Evolutionary conservation across 2,797 vertebrate species (phyloP).

Genomic region (Neopelma chrysocephalum): DNA sequence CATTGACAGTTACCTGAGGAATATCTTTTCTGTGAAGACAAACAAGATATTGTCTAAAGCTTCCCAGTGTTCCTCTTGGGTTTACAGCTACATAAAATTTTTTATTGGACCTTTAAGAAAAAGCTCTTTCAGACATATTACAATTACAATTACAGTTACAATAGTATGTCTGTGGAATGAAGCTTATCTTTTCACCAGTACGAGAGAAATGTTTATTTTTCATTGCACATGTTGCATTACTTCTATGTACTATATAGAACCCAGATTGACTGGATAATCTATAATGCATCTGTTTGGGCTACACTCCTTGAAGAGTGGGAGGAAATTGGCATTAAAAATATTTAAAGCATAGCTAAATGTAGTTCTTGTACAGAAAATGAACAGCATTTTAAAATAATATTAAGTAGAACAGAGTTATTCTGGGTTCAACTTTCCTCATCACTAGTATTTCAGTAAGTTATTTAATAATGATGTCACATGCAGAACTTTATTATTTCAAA

Average conservation of each 20-base stretch:
- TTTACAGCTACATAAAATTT: not conserved
- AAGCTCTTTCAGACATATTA: not conserved
- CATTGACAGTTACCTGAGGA: not conserved
- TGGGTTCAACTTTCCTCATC: not conserved
- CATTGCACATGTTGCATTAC: not conserved
- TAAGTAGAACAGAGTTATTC: not conserved
- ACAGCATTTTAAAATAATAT: not conserved
- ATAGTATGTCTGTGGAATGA: not conserved
- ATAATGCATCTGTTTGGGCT: not conserved
- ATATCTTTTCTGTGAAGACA: not conserved
- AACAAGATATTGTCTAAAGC: not conserved
- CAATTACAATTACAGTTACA: not conserved
- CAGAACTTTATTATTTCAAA: slow-evolving; percentile 29
- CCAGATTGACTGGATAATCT: not conserved
- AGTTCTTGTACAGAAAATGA: not conserved
- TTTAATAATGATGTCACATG: not conserved
- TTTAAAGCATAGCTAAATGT: not conserved
- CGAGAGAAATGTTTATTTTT: not conserved
- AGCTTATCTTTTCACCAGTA: not conserved
- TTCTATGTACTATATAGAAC: not conserved
- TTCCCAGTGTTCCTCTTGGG: not conserved
- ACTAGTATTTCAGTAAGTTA: not conserved
- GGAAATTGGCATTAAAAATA: not conserved
- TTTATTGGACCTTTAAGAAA: not conserved
- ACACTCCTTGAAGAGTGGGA: not conserved